Percentiles rank a stretch among this genome's conserved stretches.
Conservation (phyloP, 2,888 invertebrate species). For the Hypomecis atomaria region DNA sequence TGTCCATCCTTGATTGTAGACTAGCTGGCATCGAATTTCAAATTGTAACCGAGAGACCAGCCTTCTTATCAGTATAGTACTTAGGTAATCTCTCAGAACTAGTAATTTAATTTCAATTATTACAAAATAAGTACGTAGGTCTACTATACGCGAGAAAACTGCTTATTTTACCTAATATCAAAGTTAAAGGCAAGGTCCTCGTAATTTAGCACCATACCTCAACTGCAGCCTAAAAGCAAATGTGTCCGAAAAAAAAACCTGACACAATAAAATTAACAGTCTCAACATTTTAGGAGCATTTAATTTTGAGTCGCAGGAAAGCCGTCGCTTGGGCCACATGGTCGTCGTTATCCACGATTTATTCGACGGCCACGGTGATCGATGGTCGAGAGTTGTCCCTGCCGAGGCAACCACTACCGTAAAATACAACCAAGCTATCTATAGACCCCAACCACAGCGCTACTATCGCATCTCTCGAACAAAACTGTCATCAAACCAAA, state of each 20-base stretch:
- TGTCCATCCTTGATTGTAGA: too few species aligned
- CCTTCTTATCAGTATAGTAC: too few species aligned
- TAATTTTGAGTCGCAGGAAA: constrained; percentile 37
- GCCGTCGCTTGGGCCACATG: constrained; percentile 42
- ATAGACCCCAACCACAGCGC: not conserved
- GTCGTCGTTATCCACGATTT: constrained; percentile 62
- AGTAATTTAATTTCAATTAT: too few species aligned
- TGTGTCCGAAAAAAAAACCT: constrained; percentile 17
- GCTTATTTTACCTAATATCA: not conserved
- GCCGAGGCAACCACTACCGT: constrained; percentile 72
- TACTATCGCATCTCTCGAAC: not conserved
- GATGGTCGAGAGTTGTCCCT: constrained; percentile 62
- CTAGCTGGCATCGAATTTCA: too few species aligned
- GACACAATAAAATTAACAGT: constrained; percentile 18
- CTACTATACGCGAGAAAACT: too few species aligned
- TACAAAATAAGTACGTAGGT: too few species aligned
- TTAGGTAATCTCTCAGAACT: too few species aligned
- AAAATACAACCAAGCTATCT: constrained; percentile 1
- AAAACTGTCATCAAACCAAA: constrained; percentile 1
- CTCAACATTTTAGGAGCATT: constrained; percentile 30
- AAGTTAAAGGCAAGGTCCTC: not conserved
- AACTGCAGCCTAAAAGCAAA: constrained; percentile 10
- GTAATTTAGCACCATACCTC: not conserved
- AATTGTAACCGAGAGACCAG: too few species aligned
- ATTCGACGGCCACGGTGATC: constrained; percentile 78